Percentiles rank a stretch among this genome's conserved stretches.
Evolutionary conservation across 2,797 vertebrate genomes (phyloP).

Genomic region (Allobates femoralis): DNA sequence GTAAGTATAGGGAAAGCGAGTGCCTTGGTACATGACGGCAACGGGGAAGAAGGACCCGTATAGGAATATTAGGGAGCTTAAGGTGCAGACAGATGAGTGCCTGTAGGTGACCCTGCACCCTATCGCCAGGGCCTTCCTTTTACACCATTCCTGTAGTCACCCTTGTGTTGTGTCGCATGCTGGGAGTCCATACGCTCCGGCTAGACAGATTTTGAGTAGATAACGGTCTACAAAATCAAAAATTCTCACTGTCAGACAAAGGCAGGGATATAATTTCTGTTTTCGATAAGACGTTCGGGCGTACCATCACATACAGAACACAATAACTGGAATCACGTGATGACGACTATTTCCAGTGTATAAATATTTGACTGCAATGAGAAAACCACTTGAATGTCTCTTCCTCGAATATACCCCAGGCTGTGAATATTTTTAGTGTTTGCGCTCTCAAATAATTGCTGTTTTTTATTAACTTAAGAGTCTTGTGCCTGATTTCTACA

Average conservation of each 20-base stretch:
- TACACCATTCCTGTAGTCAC: too few species aligned
- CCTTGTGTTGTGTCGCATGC: too few species aligned
- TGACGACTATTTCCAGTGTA: not conserved
- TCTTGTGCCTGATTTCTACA: not conserved
- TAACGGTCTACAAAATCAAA: not conserved
- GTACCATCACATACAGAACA: not conserved
- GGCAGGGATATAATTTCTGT: not conserved
- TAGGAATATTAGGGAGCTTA: too few species aligned
- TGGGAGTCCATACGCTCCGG: too few species aligned
- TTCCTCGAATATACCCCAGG: not conserved
- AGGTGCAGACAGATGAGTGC: too few species aligned
- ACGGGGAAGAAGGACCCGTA: too few species aligned
- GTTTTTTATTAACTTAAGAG: not conserved
- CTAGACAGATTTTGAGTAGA: not conserved
- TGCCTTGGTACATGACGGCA: too few species aligned
- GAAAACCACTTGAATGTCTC: not conserved
- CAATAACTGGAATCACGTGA: not conserved
- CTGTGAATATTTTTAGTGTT: slow-evolving; percentile 1
- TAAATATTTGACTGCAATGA: not conserved
- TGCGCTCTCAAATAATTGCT: not conserved
- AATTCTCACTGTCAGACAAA: not conserved
- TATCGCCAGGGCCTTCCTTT: too few species aligned
- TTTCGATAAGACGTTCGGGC: not conserved
- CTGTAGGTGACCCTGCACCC: too few species aligned
- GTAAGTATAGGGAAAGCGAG: too few species aligned